Base-by-base conservation (phyloP, 2,888 invertebrate species). In the Drosophila kanekoi region DNA sequence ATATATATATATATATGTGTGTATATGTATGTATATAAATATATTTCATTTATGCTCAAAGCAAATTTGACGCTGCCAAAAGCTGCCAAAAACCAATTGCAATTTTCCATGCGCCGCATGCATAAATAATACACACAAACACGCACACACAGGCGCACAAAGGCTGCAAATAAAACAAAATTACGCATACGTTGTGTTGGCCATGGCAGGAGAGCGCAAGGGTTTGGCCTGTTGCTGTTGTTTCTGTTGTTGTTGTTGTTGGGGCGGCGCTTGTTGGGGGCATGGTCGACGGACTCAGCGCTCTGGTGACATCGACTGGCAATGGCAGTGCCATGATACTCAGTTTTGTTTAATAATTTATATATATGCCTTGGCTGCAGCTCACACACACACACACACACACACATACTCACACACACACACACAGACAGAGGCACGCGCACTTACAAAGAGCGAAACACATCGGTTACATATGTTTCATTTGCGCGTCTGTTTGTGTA, bases 401-500 rank as follows among this genome's bases (percentile, higher is more conserved):
- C 37, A 18, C 60, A 58, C 62, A 78, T n/a, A n/a, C n/a, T n/a
- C 28, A 59, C 38, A 58, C 52, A 54, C 49, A 53, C 48, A 20
- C 33, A 64, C 33, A 23, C 20, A 13, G 3, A 14, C 4, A 33
- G 9, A 23, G 10, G n/a, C 13, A 16, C 13, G 16, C n/a, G 23
- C 28, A 2, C 8, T 28, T 28, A 28, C 28, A 28, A 20, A 16
- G 11, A 20, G 35, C 18, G 60, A 47, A 66, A 74, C 65, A 84
- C 72, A 83, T 80, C 60, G 76, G 74, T 76, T 83, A 83, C 87
- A 84, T 87, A 79, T 83, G 85, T 83, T 86, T 81, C 86, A 82
- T 82, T 81, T 79, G 81, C 73, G 81, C 80, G 82, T 82, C 86
- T 86, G 87, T 83, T 87, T 82, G 71, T 65, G 88, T 85, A 87